Evolutionary conservation across 2,113 vertebrate species (phyloP).

Genomic region (Aegotheles bennettii): DNA sequence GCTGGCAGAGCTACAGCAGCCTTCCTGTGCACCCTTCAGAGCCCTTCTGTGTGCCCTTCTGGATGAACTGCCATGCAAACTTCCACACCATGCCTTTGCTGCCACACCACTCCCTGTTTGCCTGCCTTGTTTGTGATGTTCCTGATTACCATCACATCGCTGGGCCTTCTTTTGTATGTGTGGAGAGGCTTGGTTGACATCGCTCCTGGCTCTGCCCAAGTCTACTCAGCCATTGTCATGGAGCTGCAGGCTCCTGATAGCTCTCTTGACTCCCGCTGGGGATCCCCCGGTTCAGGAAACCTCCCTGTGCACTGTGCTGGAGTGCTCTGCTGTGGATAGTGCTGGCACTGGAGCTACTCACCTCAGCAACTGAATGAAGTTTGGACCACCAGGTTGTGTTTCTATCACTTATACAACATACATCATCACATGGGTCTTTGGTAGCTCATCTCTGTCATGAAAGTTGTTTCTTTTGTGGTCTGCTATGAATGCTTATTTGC

Average conservation of each 20-base stretch:
- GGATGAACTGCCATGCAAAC: no score
- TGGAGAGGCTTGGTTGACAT: not conserved
- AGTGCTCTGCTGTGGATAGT: not conserved
- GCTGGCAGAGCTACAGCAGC: not conserved
- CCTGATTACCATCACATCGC: not conserved
- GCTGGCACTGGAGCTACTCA: not conserved
- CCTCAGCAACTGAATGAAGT: not conserved
- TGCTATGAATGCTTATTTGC: not conserved
- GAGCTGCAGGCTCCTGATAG: not conserved
- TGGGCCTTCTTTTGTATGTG: not conserved
- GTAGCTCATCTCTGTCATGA: not conserved
- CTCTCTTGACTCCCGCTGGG: not conserved
- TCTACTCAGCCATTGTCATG: not conserved
- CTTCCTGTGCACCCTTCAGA: not conserved
- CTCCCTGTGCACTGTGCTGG: not conserved
- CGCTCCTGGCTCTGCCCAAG: not conserved
- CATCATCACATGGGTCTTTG: not conserved
- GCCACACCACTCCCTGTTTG: not conserved
- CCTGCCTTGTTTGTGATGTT: not conserved
- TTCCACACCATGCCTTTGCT: no score
- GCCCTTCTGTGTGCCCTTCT: no score
- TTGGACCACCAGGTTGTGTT: not conserved
- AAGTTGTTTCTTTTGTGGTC: not conserved
- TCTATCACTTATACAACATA: not conserved
- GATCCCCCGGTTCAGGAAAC: not conserved